Evolutionary conservation across 2,113 vertebrate genomes (phyloP), one percentile per base, ranked within the genome.

Genomic region (Tor tambroides): DNA sequence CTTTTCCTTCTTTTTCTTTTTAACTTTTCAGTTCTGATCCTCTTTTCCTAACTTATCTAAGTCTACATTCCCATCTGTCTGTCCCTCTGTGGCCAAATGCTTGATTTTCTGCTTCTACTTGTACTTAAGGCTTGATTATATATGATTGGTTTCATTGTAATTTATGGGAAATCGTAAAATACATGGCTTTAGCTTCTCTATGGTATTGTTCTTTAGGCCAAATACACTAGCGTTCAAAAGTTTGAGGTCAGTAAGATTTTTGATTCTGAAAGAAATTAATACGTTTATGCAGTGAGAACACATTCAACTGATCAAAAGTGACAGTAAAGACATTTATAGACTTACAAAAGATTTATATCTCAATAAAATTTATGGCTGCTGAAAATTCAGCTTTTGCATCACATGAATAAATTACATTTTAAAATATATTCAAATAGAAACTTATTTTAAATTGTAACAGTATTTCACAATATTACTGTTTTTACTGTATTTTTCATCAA

Each of bases 1-100:
- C 56, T 32, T 23, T n/a, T 80, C 23, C 28, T 63, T 0, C 14
- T 90, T 56, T 49, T 67, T 49, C 79, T 86, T 67, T 85, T 83
- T 38, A 46, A 14, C 32, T 83, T 28, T 88, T 17, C 23, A 5
- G 61, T 8, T 46, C 43, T 59, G 26, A 67, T 26, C 32, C 38
- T 30, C 84, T 30, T 32, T 69, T 32, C 49, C 56, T 9, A 30
- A 19, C 30, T 74, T 21, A 59, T 75, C 65, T 46, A 63, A 32
- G 67, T 32, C 17, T 51, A 69, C 32, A 32, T 41, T 28, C 51
- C 82, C 67, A 84, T 85, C 83, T 80, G 82, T 78, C 72, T 84
- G 2, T 69, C 9, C 56, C n/a, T 30, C 26, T 7, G 19, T 14
- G 19, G 61, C 32, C 76, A 43, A 80, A 59, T 56, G 32, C 11